A percentile compares a stretch with the other conserved stretches of the same genome.
These are phyloP conservation scores for fruit fly (Drosophila melanogaster) DNA, from an alignment of 1,140 invertebrate genomes.

Conservation along the genomic window Release_6_plus_ISO1_MT NT_037436.4:19197501-19198000, in stretches of 20 bases:
- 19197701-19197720: constrained; percentile 83
- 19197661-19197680: constrained; percentile 82
- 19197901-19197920: too few relatives aligned
- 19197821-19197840: neutral
- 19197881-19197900: too few relatives aligned
- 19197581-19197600: constrained; percentile 31
- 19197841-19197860: too few relatives aligned
- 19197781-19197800: constrained; percentile 27
- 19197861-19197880: too few relatives aligned
- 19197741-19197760: constrained; percentile 64
- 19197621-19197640: constrained; percentile 42
- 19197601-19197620: constrained; percentile 41
- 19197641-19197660: constrained; percentile 59
- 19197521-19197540: constrained; percentile 83
- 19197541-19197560: constrained; percentile 61
- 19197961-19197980: too few relatives aligned
- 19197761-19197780: constrained; percentile 52
- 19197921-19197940: too few relatives aligned
- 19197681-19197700: constrained; percentile 84
- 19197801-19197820: neutral
- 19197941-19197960: too few relatives aligned
- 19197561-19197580: constrained; percentile 1
- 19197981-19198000: neutral
- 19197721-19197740: constrained; percentile 39
- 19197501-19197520: constrained; percentile 82